phyloP scores from a whole-genome alignment of 2,113 vertebrate species.

The Megaleporinus macrocephalus region DNA sequence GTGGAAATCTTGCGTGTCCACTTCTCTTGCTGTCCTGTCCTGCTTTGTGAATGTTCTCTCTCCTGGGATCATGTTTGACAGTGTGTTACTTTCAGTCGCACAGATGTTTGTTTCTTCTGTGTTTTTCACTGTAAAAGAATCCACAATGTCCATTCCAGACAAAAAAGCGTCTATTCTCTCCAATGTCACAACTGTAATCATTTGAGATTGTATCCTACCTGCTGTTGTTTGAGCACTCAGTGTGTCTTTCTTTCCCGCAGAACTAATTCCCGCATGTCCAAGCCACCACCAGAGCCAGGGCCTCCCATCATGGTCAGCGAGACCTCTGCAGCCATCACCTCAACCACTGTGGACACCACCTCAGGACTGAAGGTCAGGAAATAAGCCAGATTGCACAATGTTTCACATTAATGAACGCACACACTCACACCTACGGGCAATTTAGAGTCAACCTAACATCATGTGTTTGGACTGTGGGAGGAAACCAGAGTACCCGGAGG shows the following conservation, averaged over 20 bases:
- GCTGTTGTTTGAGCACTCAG: conserved; percentile 33
- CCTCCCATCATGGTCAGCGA: conserved; percentile 94
- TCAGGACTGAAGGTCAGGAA: conserved; percentile 84
- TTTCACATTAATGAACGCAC: too few relatives aligned
- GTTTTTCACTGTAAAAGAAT: not conserved
- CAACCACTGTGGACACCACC: conserved; percentile 81
- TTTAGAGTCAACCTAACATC: too few relatives aligned
- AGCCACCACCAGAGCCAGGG: conserved; percentile 86
- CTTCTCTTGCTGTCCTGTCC: conserved; percentile 10
- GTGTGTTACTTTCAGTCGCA: not conserved
- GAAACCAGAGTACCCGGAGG: too few relatives aligned
- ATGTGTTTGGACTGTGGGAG: too few relatives aligned
- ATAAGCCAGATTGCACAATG: not conserved
- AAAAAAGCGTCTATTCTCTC: not conserved
- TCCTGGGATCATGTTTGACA: not conserved
- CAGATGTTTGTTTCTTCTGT: not conserved
- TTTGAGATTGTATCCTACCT: not conserved
- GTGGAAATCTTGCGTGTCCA: conserved; percentile 2
- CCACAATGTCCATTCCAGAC: too few relatives aligned
- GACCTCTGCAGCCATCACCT: conserved; percentile 83
- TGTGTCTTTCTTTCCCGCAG: conserved; percentile 70
- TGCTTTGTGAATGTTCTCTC: not conserved
- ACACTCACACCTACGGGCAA: too few relatives aligned
- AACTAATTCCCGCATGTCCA: conserved; percentile 87
- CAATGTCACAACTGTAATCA: not conserved